These are phyloP conservation scores for Galerucella nymphaeae DNA, from an alignment of 2,888 invertebrate genomes.

Conservation along the genomic window DNA sequence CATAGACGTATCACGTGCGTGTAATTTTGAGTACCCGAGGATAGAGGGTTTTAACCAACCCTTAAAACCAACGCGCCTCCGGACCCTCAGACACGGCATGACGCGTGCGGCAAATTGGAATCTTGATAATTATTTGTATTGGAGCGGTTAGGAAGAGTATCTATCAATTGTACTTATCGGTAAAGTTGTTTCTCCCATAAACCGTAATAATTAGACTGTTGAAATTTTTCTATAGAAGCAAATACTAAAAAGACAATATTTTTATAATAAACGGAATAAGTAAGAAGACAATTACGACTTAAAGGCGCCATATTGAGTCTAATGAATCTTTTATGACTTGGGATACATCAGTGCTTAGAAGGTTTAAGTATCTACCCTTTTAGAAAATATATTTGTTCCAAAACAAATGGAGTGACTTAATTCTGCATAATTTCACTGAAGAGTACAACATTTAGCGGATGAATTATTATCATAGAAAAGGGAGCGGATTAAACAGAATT, in stretches of 20 bases:
- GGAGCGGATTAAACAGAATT: background rate
- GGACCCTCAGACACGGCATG: slow-evolving; percentile 18
- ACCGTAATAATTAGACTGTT: background rate
- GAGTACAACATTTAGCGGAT: background rate
- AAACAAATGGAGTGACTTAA: background rate
- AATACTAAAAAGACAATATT: too few species aligned
- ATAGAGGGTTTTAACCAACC: slow-evolving; percentile 7
- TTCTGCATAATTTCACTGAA: background rate
- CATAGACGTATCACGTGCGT: slow-evolving; percentile 48
- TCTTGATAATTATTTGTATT: slow-evolving; percentile 25
- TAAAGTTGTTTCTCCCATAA: background rate
- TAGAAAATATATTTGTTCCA: background rate
- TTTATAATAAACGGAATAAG: too few species aligned
- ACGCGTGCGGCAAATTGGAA: slow-evolving; percentile 24
- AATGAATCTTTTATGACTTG: background rate
- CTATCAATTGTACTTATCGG: slow-evolving; percentile 17
- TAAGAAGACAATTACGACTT: background rate
- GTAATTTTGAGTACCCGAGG: slow-evolving; percentile 41
- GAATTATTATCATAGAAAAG: slow-evolving; percentile 4
- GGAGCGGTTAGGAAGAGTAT: slow-evolving; percentile 16
- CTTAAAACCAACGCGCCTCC: background rate
- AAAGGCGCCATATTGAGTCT: background rate
- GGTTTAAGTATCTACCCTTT: background rate
- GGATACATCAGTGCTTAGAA: background rate
- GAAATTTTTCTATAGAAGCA: background rate